Evolutionary conservation across 2,113 vertebrate species (phyloP), one percentile per base, ranked within the genome.

Genomic region (Coryphaenoides rupestris): DNA sequence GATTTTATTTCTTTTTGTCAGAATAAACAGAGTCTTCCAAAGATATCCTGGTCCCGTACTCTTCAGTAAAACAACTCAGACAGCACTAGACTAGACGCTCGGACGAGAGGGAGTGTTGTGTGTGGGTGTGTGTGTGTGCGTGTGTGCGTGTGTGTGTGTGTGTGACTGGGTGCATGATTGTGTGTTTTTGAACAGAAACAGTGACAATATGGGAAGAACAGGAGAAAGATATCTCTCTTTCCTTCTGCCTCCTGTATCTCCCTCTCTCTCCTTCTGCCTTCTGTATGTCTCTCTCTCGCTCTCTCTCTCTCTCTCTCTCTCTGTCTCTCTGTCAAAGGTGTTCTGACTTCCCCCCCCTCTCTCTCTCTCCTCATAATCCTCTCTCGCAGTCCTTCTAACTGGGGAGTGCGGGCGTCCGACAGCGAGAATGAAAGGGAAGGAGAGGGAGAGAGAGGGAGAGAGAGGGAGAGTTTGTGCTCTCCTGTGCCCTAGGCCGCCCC

Each of bases 281-380:
- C 14, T 55, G 68, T 73, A 2, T 61, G 5, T 16, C 21, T 14
- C 1, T 50, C n/a, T 49, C 22, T 52, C 50, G 16, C 53, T n/a
- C 19, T 21, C 40, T 46, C 40, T 21, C 33, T 46, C 58, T 49
- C 46, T 17, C 24, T 21, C 28, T 47, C 26, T 40, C 12, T 55
- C 7, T 22, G 26, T 55, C 24, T 60, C 46, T 21, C 14, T 55
- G 68, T 73, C 60, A 65, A 73, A 82, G 54, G 54, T 84, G 80
- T 86, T 79, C 80, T 24, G 17, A 76, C 73, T 69, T 77, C 80
- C 72, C 75, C 49, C 49, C 71, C 74, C 74, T 68, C 77, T 65
- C 69, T 77, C 67, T 72, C 63, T n/a, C n/a, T n/a, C n/a, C n/a
- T 73, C 62, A 54, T 82, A 82, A 85, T 84, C 79, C 76, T 72